Conservation (phyloP, 92 coral and sea anemone species). For the Phenganax marumi region DNA sequence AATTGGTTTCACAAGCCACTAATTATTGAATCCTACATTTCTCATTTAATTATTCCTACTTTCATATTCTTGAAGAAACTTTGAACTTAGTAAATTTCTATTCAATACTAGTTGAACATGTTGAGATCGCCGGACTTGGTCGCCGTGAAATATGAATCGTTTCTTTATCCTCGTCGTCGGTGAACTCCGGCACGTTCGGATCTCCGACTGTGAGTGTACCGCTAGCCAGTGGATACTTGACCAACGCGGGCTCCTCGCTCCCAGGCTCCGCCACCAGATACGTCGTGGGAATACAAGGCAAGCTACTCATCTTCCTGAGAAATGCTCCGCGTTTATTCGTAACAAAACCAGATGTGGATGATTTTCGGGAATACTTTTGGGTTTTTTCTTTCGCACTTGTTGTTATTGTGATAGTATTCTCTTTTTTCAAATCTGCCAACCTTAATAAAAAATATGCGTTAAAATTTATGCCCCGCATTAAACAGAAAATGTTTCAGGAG, state of each 20-base stretch:
- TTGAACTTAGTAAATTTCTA: background rate
- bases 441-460: too few relatives aligned
- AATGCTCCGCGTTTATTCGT: slow-evolving; percentile 76
- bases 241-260: slow-evolving; percentile 80
- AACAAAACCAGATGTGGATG: slow-evolving; percentile 61
- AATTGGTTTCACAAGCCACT: too few relatives aligned
- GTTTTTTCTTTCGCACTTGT: background rate
- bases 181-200: slow-evolving; percentile 59
- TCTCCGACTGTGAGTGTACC: slow-evolving; percentile 27
- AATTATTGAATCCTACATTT: too few relatives aligned
- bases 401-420: background rate
- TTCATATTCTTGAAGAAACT: too few relatives aligned
- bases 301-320: slow-evolving; percentile 84
- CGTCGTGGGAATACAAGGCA: slow-evolving; percentile 95
- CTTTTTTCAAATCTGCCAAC: slow-evolving; percentile 11
- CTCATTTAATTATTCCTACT: too few relatives aligned
- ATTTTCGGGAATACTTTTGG: slow-evolving; percentile 9
- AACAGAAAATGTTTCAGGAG: too few relatives aligned
- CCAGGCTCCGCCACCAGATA: slow-evolving; percentile 92
- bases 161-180: slow-evolving; percentile 98
- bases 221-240: slow-evolving; percentile 84
- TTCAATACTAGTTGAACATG: slow-evolving; percentile 53
- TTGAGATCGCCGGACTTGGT: slow-evolving; percentile 93
- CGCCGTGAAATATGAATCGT: slow-evolving; percentile 88
- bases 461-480: too few relatives aligned